Evolutionary conservation across 2,888 invertebrate genomes (phyloP), one percentile per base, ranked within the genome.

Genomic region (Mythimna loreyi): DNA sequence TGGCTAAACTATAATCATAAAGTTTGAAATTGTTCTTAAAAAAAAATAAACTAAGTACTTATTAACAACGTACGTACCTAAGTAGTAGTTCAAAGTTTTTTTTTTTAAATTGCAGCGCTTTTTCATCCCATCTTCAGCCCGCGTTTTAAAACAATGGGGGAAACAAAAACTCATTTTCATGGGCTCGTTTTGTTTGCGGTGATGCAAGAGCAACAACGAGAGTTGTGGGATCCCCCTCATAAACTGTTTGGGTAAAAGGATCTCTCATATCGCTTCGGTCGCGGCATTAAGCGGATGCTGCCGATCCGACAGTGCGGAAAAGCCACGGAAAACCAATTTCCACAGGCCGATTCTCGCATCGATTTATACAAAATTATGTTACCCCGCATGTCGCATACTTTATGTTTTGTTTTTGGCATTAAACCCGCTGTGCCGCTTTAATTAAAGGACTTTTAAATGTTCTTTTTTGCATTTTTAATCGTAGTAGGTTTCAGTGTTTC

Each of bases 191-290:
- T 90, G 89, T 92, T 90, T 87, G 84, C 78, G 85, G 87, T 91
- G 92, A 93, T 91, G 89, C 85, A 90, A 92, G 86, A 92, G 91
- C 86, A 92, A 92, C 91, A 91, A 87, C 83, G 86, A 80, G 86
- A 82, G 87, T 88, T 78, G 82, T 67, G 85, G 84, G 84, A 80
- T 85, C 90, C 90, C 90, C 91, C 87, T 89, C 87, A 85, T 89
- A 91, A 91, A 91, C 88, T 86, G 85, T 90, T 89, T 86, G 85
- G 84, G 82, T 86, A 85, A 87, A 86, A 81, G 81, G 84, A 88
- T 85, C 85, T 87, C 88, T 88, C 85, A 86, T 89, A 90, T 88
- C 85, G 82, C 82, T 82, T 83, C 82, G 83, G 86, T 87, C 87
- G 81, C 85, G 72, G 83, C 85, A 89, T 88, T 88, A 90, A 85